Evolutionary conservation across 2,797 vertebrate genomes (phyloP), one percentile per base, ranked within the genome.

Genomic region (Graptemys geographica): DNA sequence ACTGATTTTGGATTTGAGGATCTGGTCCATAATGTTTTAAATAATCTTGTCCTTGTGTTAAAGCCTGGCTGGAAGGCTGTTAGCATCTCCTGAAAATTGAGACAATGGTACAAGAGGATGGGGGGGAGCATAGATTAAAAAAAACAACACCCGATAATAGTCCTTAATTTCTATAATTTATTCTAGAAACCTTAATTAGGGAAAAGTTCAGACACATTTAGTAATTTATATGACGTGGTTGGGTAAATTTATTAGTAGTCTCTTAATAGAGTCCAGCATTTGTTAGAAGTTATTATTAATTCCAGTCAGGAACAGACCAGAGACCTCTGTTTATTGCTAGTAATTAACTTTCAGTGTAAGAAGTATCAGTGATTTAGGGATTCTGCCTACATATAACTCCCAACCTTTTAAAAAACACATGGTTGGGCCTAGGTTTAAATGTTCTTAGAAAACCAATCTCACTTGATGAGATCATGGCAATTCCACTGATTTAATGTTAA

Each of bases 221-320:
- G 53, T 74, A 19, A 1, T 78, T 84, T 83, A 28, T 59, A 83
- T 91, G 57, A 86, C 33, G 1, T 28, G 4, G 55, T 69, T 33
- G 86, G 83, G 27, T 90, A 86, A 92, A 65, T 8, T 2, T 10
- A 27, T 84, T 76, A 1, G 81, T 95, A 92, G 91, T 92, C 23
- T 88, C 2, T 62, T 83, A 37, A 21, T 6, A 76, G 2, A 79
- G 1, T 79, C 4, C 44, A 37, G 2, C 74, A 16, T 55, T 90
- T 96, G 2, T 89, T 93, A 80, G 90, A 93, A 88, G 1, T 2
- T 18, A 87, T 1, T 72, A 41, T 91, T 91, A 91, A 52, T 90
- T 93, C 47, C 18, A 91, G 27, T 78, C 23, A 81, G 1, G 56
- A 78, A 65, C 51, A 88, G 52, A 83, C 19, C 11, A 69, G 18